phyloP scores from a whole-genome alignment of 1,140 invertebrate genomes.

The Chironomus striatipennis region DNA sequence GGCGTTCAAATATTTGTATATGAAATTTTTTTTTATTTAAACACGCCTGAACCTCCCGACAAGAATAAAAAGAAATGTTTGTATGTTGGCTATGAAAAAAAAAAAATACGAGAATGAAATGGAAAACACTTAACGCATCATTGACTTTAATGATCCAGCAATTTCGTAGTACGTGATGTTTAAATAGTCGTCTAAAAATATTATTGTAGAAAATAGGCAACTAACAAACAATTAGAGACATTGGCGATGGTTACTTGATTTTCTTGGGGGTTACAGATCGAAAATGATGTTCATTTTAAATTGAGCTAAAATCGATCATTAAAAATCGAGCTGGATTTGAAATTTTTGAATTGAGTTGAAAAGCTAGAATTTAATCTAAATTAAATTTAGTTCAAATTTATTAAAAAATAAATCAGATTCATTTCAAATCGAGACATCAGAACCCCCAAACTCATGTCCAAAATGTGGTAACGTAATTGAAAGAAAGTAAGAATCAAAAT shows the following conservation, averaged over 20 bases:
- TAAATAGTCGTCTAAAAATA: slow-evolving; percentile 8
- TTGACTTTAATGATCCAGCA: slow-evolving; percentile 22
- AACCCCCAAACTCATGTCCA: too few relatives aligned
- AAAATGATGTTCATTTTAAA: too few relatives aligned
- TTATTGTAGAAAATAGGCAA: background rate
- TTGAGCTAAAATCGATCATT: too few relatives aligned
- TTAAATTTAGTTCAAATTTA: too few relatives aligned
- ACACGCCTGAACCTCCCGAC: background rate
- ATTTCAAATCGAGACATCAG: too few relatives aligned
- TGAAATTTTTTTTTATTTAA: slow-evolving; percentile 12
- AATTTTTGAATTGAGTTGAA: too few relatives aligned
- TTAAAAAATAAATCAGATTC: too few relatives aligned
- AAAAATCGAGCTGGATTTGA: background rate
- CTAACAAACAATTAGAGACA: slow-evolving; percentile 15
- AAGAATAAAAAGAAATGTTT: background rate
- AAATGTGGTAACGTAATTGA: background rate
- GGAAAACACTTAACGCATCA: slow-evolving; percentile 20
- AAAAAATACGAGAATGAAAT: too few relatives aligned
- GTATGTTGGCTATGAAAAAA: too few relatives aligned
- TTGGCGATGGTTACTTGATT: background rate
- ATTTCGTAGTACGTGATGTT: slow-evolving; percentile 7
- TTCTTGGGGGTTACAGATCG: too few relatives aligned
- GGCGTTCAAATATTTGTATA: slow-evolving; percentile 22
- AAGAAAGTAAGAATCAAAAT: background rate
- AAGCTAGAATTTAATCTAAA: too few relatives aligned